Percentiles rank a stretch among this genome's conserved stretches.
phyloP scores from a whole-genome alignment of 2,888 invertebrate genomes.

The Danaus chrysippus region DNA sequence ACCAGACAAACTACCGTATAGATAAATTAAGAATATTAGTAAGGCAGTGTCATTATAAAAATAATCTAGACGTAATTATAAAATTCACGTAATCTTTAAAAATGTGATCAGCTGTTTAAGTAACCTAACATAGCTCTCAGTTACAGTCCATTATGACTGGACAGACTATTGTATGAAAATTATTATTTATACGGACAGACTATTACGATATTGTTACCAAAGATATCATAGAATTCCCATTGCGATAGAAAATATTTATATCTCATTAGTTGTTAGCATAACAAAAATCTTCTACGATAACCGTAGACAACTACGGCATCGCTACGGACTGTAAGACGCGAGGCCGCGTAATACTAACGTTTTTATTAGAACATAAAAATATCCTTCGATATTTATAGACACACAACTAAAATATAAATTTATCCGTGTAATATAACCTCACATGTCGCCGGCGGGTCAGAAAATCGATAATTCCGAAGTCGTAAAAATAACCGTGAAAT shows the following conservation, averaged over 20 bases:
- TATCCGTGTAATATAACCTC: conserved; percentile 1
- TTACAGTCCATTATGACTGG: conserved; percentile 45
- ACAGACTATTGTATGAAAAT: conserved; percentile 43
- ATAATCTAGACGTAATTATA: too few relatives aligned
- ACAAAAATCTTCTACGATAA: conserved; percentile 44
- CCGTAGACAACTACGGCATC: conserved; percentile 61
- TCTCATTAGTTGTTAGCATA: conserved; percentile 2
- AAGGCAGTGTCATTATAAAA: too few relatives aligned
- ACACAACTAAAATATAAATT: background rate
- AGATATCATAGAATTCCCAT: conserved; percentile 21
- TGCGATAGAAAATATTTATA: conserved; percentile 2
- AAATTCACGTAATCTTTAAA: too few relatives aligned
- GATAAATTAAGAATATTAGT: too few relatives aligned
- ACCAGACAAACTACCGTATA: background rate
- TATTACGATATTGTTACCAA: conserved; percentile 44
- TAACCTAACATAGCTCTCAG: conserved; percentile 34
- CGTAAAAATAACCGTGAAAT: conserved; percentile 5
- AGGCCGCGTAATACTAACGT: conserved; percentile 31
- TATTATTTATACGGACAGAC: conserved; percentile 43
- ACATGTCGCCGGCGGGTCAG: background rate
- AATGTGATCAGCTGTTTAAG: conserved; percentile 11
- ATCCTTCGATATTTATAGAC: too few relatives aligned
- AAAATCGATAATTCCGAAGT: background rate
- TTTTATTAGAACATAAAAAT: conserved; percentile 34
- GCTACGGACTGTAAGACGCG: conserved; percentile 44